A percentile compares a stretch with the other conserved stretches of the same genome.
Conservation (phyloP, 2,797 vertebrate species). For the Astyanax mexicanus region DNA sequence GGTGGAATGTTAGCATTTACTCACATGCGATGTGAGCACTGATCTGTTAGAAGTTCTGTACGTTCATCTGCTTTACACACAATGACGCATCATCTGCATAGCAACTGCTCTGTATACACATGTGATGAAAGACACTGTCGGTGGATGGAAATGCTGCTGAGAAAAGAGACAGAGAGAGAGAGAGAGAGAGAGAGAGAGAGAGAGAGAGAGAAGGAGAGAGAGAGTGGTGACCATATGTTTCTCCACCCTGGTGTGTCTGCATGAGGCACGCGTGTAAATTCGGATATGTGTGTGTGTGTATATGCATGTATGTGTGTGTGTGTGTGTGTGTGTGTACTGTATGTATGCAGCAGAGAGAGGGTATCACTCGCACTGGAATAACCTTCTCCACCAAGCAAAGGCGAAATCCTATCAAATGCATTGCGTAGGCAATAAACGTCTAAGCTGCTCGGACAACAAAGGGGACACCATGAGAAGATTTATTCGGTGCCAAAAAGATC, state of each 20-base stretch:
- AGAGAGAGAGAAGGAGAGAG: constrained; percentile 54
- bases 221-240: constrained; percentile 38
- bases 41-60: constrained; percentile 21
- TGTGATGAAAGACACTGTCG: constrained; percentile 44
- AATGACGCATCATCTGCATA: constrained; percentile 48
- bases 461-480: constrained; percentile 45
- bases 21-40: constrained; percentile 27
- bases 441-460: constrained; percentile 55
- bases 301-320: no score
- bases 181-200: constrained; percentile 42
- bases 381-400: constrained; percentile 18
- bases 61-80: constrained; percentile 33
- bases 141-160: constrained; percentile 41
- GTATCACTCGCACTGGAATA: constrained; percentile 40
- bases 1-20: neutral
- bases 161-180: constrained; percentile 52
- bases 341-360: constrained; percentile 15
- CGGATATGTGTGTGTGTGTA: neutral
- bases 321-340: constrained; percentile 5
- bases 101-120: constrained; percentile 39
- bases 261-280: constrained; percentile 8
- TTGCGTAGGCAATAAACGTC: constrained; percentile 40
- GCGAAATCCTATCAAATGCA: constrained; percentile 17
- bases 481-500: constrained; percentile 53
- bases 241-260: constrained; percentile 28